Evolutionary conservation across 2,888 invertebrate species (phyloP), one percentile per base, ranked within the genome.

Genomic region (Nesidiocoris tenuis): DNA sequence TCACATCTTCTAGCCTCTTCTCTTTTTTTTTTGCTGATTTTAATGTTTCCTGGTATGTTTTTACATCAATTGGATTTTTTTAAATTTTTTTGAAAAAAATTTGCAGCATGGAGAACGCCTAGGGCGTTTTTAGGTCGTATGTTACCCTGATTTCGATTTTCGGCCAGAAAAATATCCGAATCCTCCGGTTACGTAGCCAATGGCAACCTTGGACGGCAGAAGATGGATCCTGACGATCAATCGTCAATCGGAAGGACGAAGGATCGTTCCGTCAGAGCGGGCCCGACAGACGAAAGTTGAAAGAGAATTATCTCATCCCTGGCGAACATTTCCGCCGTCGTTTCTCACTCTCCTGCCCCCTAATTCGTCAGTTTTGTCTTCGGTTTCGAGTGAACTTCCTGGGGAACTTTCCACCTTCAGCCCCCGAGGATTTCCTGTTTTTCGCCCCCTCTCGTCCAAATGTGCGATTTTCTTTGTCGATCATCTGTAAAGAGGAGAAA

Each of bases 401-500:
- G 12, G 39, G 39, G 21, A 63, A 21, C 63, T 63, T 63, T 63
- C 63, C 63, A 7, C 12, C 39, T 39, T 12, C 3, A 12, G 39
- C 5, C 12, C 39, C 12, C 12, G 3, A 12, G 17, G 39, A 18
- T 25, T 65, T 65, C 65, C 65, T 65, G 18, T 24, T 67, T 56
- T 56, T 55, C 55, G 17, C 55, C 65, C 17, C 67, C 21, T 56
- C 22, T 17, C 19, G 22, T 56, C 21, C 67, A 12, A 19, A 9
- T 7, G 2, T 55, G 56, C 22, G 1, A 70, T 70, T 70, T 70
- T 70, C 70, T 19, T 24, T 70, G 70, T 25, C 67, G 67, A 9
- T 67, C 54, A 67, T 67, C 67, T 67, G 67, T 70, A 70, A 70
- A 70, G 59, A 5, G 63, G 17, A 21, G 63, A 70, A 70, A 70